Conservation (phyloP, 2,113 vertebrate genomes). For the Zapornia atra region DNA sequence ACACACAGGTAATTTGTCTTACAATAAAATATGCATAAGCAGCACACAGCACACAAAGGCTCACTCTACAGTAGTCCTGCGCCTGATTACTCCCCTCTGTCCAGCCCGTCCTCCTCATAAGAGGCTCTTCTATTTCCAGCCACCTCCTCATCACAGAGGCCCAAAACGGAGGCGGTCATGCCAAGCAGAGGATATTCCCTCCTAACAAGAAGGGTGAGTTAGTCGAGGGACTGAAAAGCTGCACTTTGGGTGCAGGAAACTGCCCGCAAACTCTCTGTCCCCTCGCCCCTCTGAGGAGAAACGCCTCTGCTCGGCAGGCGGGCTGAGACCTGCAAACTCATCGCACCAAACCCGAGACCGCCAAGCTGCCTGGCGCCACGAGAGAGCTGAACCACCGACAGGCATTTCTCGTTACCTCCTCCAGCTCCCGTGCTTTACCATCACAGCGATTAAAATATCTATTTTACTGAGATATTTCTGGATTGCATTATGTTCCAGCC, state of each 20-base stretch:
- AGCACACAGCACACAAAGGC: not conserved
- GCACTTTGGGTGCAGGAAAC: not conserved
- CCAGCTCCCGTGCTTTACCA: constrained; percentile 19
- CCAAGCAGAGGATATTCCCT: not conserved
- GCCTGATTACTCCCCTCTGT: not conserved
- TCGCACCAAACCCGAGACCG: not conserved
- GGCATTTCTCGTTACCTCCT: constrained; percentile 9
- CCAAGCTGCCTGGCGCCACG: not conserved
- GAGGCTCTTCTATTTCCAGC: not conserved
- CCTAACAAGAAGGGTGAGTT: not conserved
- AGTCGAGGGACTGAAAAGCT: not conserved
- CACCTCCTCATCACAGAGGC: not conserved
- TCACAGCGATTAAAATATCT: constrained; percentile 45
- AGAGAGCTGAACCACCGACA: not conserved
- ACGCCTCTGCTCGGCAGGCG: not conserved
- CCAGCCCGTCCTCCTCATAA: not conserved
- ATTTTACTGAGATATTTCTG: constrained; percentile 42
- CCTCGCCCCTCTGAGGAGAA: not conserved
- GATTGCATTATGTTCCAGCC: constrained; percentile 2
- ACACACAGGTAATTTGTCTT: constrained; percentile 24
- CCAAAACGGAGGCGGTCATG: fast-evolving
- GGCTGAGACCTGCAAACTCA: constrained; percentile 24
- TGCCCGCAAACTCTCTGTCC: not conserved
- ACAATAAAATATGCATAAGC: constrained; percentile 15
- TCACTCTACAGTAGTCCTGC: not conserved